Evolutionary conservation across 2,113 vertebrate species (phyloP).

Genomic region (Catharus bicknelli): DNA sequence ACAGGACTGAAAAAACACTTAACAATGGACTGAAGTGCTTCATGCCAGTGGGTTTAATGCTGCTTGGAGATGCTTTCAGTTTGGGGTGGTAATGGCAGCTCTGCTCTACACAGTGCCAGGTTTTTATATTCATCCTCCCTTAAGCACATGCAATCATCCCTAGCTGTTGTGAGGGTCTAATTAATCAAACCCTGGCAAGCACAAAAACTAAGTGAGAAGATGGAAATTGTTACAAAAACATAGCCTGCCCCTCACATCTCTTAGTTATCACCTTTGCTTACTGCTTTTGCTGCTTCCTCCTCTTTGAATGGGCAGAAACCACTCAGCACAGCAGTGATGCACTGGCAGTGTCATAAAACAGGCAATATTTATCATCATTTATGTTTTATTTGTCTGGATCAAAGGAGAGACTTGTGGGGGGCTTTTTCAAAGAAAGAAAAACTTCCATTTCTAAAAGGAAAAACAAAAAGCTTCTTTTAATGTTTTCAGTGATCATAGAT

Average conservation of each 20-base stretch:
- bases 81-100: background rate
- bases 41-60: background rate
- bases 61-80: background rate
- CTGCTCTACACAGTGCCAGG: background rate
- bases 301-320: background rate
- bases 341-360: background rate
- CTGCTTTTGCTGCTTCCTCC: background rate
- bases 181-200: background rate
- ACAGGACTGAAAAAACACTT: background rate
- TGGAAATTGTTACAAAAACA: background rate
- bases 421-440: background rate
- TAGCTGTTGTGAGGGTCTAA: background rate
- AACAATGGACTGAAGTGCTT: background rate
- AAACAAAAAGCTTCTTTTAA: background rate
- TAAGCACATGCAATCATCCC: background rate
- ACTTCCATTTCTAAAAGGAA: background rate
- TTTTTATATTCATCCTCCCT: background rate
- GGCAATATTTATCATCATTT: background rate
- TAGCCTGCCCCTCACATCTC: background rate
- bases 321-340: background rate
- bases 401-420: background rate
- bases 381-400: constrained; percentile 8
- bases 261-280: background rate
- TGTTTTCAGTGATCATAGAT: background rate
- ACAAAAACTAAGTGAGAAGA: background rate